phyloP scores from a whole-genome alignment of 2,113 vertebrate genomes.

The Ictalurus furcatus region DNA sequence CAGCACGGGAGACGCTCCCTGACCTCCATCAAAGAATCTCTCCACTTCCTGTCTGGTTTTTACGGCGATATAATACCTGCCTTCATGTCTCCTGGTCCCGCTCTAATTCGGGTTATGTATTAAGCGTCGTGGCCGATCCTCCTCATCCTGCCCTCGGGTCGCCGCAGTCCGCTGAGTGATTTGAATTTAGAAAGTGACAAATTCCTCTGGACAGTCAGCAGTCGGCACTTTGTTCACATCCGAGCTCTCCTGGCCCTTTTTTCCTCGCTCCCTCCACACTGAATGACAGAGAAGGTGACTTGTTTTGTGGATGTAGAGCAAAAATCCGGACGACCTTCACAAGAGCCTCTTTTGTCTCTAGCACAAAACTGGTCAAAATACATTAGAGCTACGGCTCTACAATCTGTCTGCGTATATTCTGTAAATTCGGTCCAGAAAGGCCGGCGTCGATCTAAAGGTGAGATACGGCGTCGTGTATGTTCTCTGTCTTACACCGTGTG shows the following conservation, averaged over 20 bases:
- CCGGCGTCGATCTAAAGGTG: conserved; percentile 7
- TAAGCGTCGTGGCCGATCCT: conserved; percentile 68
- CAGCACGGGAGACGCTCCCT: conserved; percentile 71
- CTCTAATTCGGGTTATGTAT: conserved; percentile 80
- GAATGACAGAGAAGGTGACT: conserved; percentile 66
- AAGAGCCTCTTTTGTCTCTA: conserved; percentile 40
- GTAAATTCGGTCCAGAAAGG: conserved; percentile 29
- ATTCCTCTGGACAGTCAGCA: conserved; percentile 66
- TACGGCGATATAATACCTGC: conserved; percentile 66
- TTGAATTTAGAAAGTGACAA: conserved; percentile 74
- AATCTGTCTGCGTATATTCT: neutral
- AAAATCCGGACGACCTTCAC: conserved; percentile 54
- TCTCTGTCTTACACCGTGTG: neutral
- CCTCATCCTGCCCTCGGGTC: conserved; percentile 57
- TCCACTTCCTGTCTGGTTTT: conserved; percentile 63
- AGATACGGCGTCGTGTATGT: conserved; percentile 47
- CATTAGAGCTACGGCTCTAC: conserved; percentile 9
- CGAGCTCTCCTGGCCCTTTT: conserved; percentile 45
- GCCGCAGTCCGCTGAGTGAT: conserved; percentile 69
- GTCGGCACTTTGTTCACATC: conserved; percentile 66
- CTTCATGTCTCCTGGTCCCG: conserved; percentile 72
- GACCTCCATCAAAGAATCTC: conserved; percentile 77
- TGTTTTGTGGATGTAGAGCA: conserved; percentile 64
- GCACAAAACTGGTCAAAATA: conserved; percentile 30
- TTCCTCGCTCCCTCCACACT: conserved; percentile 48